phyloP scores from a whole-genome alignment of 2,888 invertebrate species.

The Myopa tessellatipennis region DNA sequence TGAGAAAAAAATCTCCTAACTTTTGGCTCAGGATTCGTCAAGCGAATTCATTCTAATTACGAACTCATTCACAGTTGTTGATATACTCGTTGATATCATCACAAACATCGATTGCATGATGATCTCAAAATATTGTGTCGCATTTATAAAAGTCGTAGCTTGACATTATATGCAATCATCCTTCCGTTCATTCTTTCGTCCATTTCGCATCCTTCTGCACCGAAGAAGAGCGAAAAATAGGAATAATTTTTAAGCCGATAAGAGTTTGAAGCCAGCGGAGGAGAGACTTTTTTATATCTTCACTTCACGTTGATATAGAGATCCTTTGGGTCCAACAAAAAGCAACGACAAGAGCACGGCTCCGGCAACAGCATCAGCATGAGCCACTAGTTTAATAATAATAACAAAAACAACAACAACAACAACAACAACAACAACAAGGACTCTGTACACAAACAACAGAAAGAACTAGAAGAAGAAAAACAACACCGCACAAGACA shows the following conservation, averaged over 20 bases:
- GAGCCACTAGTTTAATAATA: constrained; percentile 3
- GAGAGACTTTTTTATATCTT: constrained; percentile 39
- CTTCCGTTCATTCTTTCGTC: neutral
- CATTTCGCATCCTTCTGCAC: neutral
- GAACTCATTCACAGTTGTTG: too few species aligned
- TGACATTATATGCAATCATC: neutral
- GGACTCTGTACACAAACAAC: constrained; percentile 43
- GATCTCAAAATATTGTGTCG: constrained; percentile 16
- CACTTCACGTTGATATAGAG: constrained; percentile 45
- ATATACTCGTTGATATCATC: too few species aligned
- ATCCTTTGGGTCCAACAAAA: constrained; percentile 57
- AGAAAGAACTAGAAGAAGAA: neutral
- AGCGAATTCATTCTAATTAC: too few species aligned
- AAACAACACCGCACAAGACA: too few species aligned
- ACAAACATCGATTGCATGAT: neutral
- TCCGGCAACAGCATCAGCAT: constrained; percentile 22
- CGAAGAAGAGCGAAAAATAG: neutral
- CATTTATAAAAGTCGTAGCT: neutral
- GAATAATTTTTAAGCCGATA: constrained; percentile 43
- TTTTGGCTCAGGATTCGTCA: too few species aligned
- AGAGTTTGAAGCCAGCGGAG: constrained; percentile 38
- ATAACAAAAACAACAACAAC: constrained; percentile 27
- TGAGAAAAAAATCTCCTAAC: too few species aligned
- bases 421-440: neutral
- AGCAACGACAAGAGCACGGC: constrained; percentile 40